Evolutionary conservation across 2,113 vertebrate species (phyloP).

Genomic region (Desmodus rotundus): DNA sequence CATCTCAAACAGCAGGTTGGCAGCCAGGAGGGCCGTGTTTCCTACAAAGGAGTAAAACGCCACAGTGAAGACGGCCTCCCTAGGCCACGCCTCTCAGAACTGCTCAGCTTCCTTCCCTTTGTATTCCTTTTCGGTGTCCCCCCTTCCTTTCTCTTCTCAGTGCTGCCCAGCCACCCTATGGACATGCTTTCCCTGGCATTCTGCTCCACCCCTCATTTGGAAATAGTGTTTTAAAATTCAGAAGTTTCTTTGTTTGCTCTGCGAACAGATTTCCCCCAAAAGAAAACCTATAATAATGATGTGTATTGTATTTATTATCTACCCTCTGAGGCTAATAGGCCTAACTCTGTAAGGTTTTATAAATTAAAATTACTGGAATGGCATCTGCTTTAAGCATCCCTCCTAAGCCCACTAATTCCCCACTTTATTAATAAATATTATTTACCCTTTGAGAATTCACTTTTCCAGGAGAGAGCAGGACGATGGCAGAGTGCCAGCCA

Average conservation of each 20-base stretch:
- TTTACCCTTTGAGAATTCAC: background rate
- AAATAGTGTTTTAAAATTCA: background rate
- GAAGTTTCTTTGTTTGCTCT: background rate
- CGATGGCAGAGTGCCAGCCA: background rate
- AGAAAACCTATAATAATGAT: background rate
- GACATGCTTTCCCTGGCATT: accelerated
- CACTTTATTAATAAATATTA: background rate
- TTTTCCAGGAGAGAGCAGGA: background rate
- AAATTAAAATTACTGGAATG: background rate
- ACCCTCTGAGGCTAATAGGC: background rate
- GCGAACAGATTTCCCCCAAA: background rate
- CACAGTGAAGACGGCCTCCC: accelerated
- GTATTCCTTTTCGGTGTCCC: background rate
- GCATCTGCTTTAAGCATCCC: background rate
- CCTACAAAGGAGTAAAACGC: constrained; percentile 76
- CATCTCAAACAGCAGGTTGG: constrained; percentile 97
- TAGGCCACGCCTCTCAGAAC: accelerated
- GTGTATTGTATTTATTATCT: background rate
- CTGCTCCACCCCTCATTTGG: background rate
- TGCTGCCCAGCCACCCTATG: accelerated
- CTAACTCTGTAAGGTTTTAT: background rate
- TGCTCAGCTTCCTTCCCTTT: background rate
- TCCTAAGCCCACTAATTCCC: background rate
- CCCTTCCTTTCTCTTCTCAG: too few species aligned
- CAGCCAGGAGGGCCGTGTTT: constrained; percentile 92